Conservation (phyloP, 2,888 invertebrate genomes). For the Callyntrura guangdongensis region DNA sequence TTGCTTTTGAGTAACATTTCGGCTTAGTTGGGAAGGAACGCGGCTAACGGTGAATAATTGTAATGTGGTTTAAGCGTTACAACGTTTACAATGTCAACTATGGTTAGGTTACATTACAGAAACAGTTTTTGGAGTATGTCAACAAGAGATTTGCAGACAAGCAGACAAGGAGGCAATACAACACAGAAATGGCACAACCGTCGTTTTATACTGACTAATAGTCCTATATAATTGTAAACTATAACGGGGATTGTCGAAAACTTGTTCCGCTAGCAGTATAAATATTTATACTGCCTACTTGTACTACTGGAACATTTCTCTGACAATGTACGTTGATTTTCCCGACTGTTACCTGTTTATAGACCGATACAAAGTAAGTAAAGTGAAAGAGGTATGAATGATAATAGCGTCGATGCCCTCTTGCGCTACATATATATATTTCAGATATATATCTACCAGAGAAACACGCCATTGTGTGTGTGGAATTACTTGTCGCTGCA, state of each 20-base stretch:
- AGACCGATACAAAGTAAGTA: no score
- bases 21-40: background rate
- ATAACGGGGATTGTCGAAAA: constrained; percentile 30
- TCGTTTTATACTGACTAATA: constrained; percentile 40
- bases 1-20: background rate
- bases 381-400: no score
- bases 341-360: no score
- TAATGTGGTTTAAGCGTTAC: constrained; percentile 28
- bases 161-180: background rate
- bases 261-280: constrained; percentile 39
- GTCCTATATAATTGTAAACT: constrained; percentile 27
- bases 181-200: background rate
- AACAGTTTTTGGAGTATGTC: constrained; percentile 14
- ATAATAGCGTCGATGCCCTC: no score
- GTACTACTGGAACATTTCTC: no score
- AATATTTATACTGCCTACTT: background rate
- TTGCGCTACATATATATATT: no score
- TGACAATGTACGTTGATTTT: no score
- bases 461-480: no score
- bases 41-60: background rate
- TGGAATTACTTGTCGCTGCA: no score
- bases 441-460: no score
- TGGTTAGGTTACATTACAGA: no score
- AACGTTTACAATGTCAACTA: constrained; percentile 35
- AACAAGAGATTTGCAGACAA: background rate